Base-by-base conservation (phyloP, 2,888 invertebrate species). In the Coecobrya sp. region DNA sequence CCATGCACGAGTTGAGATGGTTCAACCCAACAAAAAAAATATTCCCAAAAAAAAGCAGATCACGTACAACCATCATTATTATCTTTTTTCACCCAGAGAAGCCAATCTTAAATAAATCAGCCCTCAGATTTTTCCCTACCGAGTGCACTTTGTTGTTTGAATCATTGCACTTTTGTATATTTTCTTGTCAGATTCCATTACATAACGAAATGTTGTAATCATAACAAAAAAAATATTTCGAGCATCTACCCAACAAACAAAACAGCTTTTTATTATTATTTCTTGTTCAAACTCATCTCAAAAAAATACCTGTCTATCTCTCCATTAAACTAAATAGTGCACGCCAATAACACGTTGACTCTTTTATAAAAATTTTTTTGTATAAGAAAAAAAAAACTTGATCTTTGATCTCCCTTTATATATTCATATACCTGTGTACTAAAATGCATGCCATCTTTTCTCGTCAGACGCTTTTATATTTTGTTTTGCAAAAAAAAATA, bases 401-500 rank as follows among this genome's bases (percentile, higher is more conserved):
- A 36, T 70, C 70, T 70, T 70, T 70, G 70, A 70, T 70, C 70
- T 70, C n/a, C 10, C 70, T 70, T 36, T 0, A 36, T 19, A 36
- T 36, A 7, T 42, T n/a, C 42, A 42, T 10, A 19, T 36, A 36
- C 36, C 36, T 36, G 36, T 36, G 55, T 55, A 55, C 19, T 55
- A 49, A 22, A 49, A 49, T 22, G 11, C 42, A 49, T 49, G 49
- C 49, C 2, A 36, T n/a, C n/a, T n/a, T n/a, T n/a, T n/a, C n/a
- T n/a, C n/a, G 36, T 2, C 36, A 36, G 36, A 36, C 3, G 36
- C 36, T n/a, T n/a, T n/a, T n/a, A n/a, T n/a, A n/a, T n/a, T 68
- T 68, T 65, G 68, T 36, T 68, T 22, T 76, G 81, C 88, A 52
- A 88, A 89, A 89, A 89, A n/a, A n/a, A n/a, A n/a, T n/a, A n/a